Conservation (phyloP, 2,888 invertebrate species). For the Cylloceria caligata region DNA sequence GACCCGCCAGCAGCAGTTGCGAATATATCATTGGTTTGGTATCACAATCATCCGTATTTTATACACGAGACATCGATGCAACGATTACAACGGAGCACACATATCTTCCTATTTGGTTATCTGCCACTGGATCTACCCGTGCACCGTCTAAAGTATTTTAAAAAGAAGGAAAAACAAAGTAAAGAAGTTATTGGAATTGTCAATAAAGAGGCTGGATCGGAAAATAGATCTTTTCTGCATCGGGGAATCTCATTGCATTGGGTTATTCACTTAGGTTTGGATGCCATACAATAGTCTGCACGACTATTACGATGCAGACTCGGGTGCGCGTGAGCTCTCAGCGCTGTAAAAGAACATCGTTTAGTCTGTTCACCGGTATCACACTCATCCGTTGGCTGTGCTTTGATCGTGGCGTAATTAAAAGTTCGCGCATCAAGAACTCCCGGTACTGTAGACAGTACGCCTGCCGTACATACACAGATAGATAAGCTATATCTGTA, state of each 20-base stretch:
- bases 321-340: slow-evolving; percentile 47
- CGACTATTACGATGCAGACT: slow-evolving; percentile 27
- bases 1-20: neutral
- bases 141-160: no score
- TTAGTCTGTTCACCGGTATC: slow-evolving; percentile 44
- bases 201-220: neutral
- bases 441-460: slow-evolving; percentile 57
- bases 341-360: slow-evolving; percentile 71
- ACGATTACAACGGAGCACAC: neutral
- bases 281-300: neutral
- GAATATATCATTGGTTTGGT: neutral
- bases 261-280: neutral
- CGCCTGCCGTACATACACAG: slow-evolving; percentile 1
- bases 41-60: neutral
- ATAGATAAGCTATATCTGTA: neutral
- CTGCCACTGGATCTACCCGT: no score
- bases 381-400: slow-evolving; percentile 41
- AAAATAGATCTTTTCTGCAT: slow-evolving; percentile 5
- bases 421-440: slow-evolving; percentile 76
- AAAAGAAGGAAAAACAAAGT: no score
- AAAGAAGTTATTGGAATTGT: no score
- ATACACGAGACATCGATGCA: neutral
- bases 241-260: neutral
- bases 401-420: slow-evolving; percentile 70
- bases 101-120: no score